Percentiles rank a stretch among this genome's conserved stretches.
Conservation (phyloP, 2,888 invertebrate genomes). For the Drosophila siamana region DNA sequence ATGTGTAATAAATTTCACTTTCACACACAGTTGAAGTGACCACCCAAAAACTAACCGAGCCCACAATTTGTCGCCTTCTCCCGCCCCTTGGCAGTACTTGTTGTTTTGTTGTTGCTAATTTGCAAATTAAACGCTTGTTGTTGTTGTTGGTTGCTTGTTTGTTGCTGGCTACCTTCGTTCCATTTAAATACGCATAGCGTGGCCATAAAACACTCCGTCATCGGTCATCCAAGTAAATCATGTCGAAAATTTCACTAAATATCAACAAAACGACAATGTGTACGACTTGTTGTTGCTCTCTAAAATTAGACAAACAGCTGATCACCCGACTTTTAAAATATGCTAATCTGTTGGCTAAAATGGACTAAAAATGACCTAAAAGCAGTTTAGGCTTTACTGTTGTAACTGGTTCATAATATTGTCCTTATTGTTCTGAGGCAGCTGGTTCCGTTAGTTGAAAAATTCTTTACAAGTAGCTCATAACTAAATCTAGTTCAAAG, state of each 20-base stretch:
- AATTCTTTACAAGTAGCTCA: not conserved
- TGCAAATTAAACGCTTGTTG: slow-evolving; percentile 53
- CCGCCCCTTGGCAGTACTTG: slow-evolving; percentile 11
- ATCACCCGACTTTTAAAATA: not conserved
- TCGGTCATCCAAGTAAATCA: slow-evolving; percentile 59
- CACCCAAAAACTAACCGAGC: slow-evolving; percentile 56
- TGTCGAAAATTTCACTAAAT: slow-evolving; percentile 69
- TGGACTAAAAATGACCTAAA: not conserved
- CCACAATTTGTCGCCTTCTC: slow-evolving; percentile 32
- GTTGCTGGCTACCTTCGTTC: slow-evolving; percentile 53
- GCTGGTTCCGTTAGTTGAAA: not conserved
- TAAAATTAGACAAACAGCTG: not conserved
- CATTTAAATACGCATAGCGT: slow-evolving; percentile 62
- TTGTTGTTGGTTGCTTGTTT: slow-evolving; percentile 18
- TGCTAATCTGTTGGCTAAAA: not conserved
- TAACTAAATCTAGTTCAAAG: no score
- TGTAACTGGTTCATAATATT: not conserved
- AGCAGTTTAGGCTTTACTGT: not conserved
- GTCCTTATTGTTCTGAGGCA: not conserved
- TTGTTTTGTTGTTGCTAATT: slow-evolving; percentile 53
- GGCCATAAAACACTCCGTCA: slow-evolving; percentile 7
- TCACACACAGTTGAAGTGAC: slow-evolving; percentile 70
- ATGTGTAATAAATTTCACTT: slow-evolving; percentile 79
- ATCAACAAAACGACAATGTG: slow-evolving; percentile 10
- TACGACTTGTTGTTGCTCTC: slow-evolving; percentile 37